Base-by-base conservation (phyloP, 2,888 invertebrate species). In the Desoria tigrina region DNA sequence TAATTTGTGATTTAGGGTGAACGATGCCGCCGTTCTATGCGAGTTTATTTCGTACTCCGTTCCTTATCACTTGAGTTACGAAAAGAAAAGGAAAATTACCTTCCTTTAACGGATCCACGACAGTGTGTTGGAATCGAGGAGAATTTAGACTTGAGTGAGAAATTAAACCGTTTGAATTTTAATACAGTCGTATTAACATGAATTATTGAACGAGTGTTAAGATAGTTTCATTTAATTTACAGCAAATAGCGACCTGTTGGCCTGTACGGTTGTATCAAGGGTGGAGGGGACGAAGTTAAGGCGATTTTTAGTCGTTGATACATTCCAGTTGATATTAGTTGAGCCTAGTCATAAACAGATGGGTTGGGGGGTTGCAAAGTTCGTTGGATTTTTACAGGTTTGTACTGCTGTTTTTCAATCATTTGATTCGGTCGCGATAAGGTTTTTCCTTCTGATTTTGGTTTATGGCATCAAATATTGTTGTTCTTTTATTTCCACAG, bases 191-290 rank as follows among this genome's bases (percentile, higher is more conserved):
- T n/a, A n/a, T n/a, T n/a, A n/a, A n/a, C 18, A 21, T n/a, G n/a
- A 45, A 62, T 11, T 37, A 55, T 23, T 24, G 18, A 51, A 14
- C 27, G 26, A 28, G 28, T 39, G 1, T 14, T 56, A 37, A 4
- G 37, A 18, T n/a, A 26, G n/a, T 53, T 21, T n/a, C n/a, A n/a
- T 28, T 24, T 7, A 42, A 14, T 42, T 39, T 23, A 6, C 39
- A 98, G 97, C 95, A 82, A 97, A 98, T 81, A 95, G 96, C 74
- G 98, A 99, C 82, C 84, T 99, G 68, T 94, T 98, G 78, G 94
- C 95, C 1, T 99, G 98, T 79, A 94, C 94, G 21, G 92, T 98
- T 42, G 87, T 94, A 27, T 88, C 88, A 78, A 92, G 92, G 79
- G 95, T 32, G 18, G 27, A 16, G 23, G 37, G 37, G 16, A 27